A percentile compares a stretch with the other conserved stretches of the same genome.
Evolutionary conservation across 1,140 invertebrate genomes (phyloP).

Genomic region (Periplaneta americana): DNA sequence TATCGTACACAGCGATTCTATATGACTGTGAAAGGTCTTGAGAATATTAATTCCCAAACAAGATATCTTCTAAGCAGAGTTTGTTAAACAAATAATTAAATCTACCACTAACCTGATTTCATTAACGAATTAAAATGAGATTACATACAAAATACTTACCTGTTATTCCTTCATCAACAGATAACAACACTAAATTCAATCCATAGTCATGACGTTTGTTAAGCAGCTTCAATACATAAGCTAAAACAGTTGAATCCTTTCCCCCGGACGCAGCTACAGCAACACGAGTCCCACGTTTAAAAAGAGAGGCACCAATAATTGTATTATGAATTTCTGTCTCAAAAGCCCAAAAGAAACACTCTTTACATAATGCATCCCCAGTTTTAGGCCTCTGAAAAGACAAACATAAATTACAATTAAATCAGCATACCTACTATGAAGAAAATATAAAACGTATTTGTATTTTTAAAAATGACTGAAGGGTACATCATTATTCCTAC

Average conservation of each 20-base stretch:
- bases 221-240: constrained; percentile 83
- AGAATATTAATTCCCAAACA: too few species aligned
- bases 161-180: constrained; percentile 98
- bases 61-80: too few species aligned
- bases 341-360: constrained; percentile 93
- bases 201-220: constrained; percentile 92
- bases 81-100: too few species aligned
- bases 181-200: constrained; percentile 85
- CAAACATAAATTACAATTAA: constrained; percentile 10
- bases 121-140: not conserved
- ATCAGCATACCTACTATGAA: constrained; percentile 6
- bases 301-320: constrained; percentile 78
- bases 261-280: constrained; percentile 97
- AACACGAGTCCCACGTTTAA: constrained; percentile 80
- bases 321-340: constrained; percentile 96
- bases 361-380: constrained; percentile 86
- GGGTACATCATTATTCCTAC: too few species aligned
- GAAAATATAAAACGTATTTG: constrained; percentile 10
- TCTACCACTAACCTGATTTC: not conserved
- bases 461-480: constrained; percentile 7
- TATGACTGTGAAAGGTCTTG: too few species aligned
- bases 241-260: constrained; percentile 98
- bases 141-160: constrained; percentile 33
- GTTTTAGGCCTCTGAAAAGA: constrained; percentile 77
- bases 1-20: too few species aligned